Base-by-base conservation (phyloP, 1,140 invertebrate genomes). In the Bombus ignitus region DNA sequence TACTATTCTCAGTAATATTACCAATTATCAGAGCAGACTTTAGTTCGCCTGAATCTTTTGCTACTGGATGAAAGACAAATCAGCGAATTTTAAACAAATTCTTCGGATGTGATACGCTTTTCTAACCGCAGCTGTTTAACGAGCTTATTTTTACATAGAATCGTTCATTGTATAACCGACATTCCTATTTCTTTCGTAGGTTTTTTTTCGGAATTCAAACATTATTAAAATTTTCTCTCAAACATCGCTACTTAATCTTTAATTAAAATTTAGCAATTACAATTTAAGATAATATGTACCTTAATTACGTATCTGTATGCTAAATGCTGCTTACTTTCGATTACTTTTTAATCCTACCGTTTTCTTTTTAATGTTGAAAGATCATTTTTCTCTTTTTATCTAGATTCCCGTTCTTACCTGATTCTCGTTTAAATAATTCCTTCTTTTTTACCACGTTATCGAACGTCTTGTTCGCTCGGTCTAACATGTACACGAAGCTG, bases 401-500 rank as follows among this genome's bases (percentile, higher is more conserved):
- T 53, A 39, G 37, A 39, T 25, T 32, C 22, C 12, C 35, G 10
- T 32, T 12, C 22, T 39, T 39, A 28, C 37, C 39, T 37, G 10
- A 13, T 39, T 71, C 37, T 28, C 37, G 37, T 28, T 37, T 10
- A 37, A 47, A 42, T 28, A 25, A 42, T 42, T 32, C 57, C 25
- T 37, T 22, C 22, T 25, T 35, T 25, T 35, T 39, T 44, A 65
- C 65, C n/a, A 25, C 39, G 10, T n/a, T 15, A 13, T 37, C 32
- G 25, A 42, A 65, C 53, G 47, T 81, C 77, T 76, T 85, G 13
- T 78, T 85, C 65, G 32, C 65, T 59, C 57, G 47, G 57, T 42
- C 15, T 85, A 77, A 65, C 71, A 73, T 74, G 32, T 74, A 78
- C 72, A 39, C 76, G 32, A 75, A 75, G 37, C 32, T 65, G 37